Conservation (phyloP, 1,140 invertebrate species). For the Musca vetustissima region DNA sequence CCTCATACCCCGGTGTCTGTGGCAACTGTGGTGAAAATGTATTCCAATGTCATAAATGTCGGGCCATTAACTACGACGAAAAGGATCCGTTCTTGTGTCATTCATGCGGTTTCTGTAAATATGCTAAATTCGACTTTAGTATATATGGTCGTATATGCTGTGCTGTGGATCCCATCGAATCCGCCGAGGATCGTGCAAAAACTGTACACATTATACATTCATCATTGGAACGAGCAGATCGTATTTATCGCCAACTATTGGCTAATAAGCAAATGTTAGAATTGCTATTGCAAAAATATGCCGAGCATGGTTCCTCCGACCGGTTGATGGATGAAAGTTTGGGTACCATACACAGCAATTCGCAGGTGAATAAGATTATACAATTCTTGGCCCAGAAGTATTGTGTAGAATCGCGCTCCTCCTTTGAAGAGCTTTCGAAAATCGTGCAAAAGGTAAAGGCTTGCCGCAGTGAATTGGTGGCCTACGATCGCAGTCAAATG, state of each 20-base stretch:
- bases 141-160: constrained; percentile 88
- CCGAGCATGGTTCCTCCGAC: constrained; percentile 52
- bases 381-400: constrained; percentile 89
- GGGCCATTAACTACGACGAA: constrained; percentile 98
- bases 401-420: constrained; percentile 90
- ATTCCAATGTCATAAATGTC: constrained; percentile 97
- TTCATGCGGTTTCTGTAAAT: constrained; percentile 98
- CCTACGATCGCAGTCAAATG: constrained; percentile 84
- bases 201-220: constrained; percentile 88
- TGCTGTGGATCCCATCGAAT: constrained; percentile 95
- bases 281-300: constrained; percentile 54
- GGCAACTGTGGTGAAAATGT: constrained; percentile 98
- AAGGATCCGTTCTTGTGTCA: constrained; percentile 99
- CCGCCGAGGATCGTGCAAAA: constrained; percentile 94
- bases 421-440: constrained; percentile 95
- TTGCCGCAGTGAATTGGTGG: constrained; percentile 84
- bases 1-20: constrained; percentile 96
- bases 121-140: constrained; percentile 98
- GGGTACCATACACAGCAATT: constrained; percentile 57
- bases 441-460: constrained; percentile 91
- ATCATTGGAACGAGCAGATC: constrained; percentile 90
- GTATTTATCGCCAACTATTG: constrained; percentile 88
- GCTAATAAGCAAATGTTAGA: constrained; percentile 88
- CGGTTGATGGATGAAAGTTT: constrained; percentile 55
- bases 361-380: constrained; percentile 81